Base-by-base conservation (phyloP, 2,797 vertebrate genomes). In the Nannoperca australis region DNA sequence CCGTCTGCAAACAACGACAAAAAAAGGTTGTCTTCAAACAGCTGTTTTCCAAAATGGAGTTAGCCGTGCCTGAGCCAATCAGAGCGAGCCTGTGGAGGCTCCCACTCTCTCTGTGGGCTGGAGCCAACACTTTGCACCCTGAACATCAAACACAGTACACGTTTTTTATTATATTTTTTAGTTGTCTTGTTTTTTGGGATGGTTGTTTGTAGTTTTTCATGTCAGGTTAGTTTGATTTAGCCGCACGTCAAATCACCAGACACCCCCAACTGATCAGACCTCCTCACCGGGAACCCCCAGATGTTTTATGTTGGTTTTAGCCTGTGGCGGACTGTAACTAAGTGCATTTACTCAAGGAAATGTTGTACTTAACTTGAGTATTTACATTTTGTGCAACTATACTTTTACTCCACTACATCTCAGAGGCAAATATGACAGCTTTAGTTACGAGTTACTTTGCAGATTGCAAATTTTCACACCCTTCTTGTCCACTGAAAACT, bases 1-100 rank as follows among this genome's bases (percentile, higher is more conserved):
- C 86, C 80, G 84, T 76, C 85, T 27, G 82, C 71, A 83, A 90
- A 89, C 90, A 89, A 91, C 88, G 82, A 69, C 3, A 63, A 63
- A 47, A 83, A 50, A 82, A 89, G 93, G 85, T 88, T 89, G 90
- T 85, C 90, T 94, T 89, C 83, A 86, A 95, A 95, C 95, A 96
- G 95, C 95, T 96, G 95, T 95, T 95, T 91, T 95, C 95, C 94
- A 95, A 95, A 95, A 96, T 96, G 95, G 95, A 95, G 95, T 93
- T 95, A 84, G 87, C 64, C 78, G 45, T 58, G 83, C 81, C 50
- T 18, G 92, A 92, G 88, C 94, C 95, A 95, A 95, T 95, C 91
- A 93, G 73, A 81, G 79, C 45, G 27, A 20, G 71, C 11, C 85
- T 76, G 79, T 53, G 87, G 84, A 88, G 86, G 88, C 85, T 92